Evolutionary conservation across 2,888 invertebrate species (phyloP).

Genomic region (Cephonodes hylas): DNA sequence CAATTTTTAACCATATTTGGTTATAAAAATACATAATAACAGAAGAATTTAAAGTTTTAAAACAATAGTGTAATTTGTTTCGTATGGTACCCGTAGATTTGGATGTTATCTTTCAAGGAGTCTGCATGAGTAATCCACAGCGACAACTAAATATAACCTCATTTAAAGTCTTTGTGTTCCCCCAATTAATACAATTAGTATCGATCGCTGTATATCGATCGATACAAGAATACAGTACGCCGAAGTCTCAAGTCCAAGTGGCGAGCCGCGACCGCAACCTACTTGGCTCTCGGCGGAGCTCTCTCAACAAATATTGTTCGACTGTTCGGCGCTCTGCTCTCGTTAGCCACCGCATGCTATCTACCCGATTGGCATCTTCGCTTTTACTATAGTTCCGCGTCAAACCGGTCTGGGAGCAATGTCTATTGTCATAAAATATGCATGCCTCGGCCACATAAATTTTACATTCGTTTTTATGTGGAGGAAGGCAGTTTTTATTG

Average conservation of each 20-base stretch:
- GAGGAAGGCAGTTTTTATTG: not conserved
- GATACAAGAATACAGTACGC: conserved; percentile 24
- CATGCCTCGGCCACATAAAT: not conserved
- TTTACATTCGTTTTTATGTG: not conserved
- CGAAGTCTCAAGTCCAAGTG: conserved; percentile 46
- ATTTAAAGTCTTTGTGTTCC: no score
- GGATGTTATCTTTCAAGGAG: no score
- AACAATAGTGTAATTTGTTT: no score
- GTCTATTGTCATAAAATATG: not conserved
- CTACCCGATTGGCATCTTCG: not conserved
- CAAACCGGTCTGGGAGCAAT: not conserved
- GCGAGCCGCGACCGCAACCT: conserved; percentile 57
- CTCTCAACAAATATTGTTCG: conserved; percentile 12
- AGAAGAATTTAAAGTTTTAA: no score
- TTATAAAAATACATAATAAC: no score
- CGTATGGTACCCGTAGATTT: no score
- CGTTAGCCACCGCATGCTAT: not conserved
- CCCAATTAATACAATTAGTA: not conserved
- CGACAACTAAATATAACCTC: no score
- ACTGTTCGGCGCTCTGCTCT: not conserved
- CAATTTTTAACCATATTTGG: no score
- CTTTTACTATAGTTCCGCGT: not conserved
- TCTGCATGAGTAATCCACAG: no score
- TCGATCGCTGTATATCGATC: not conserved
- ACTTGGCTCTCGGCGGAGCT: conserved; percentile 46